Evolutionary conservation across 2,113 vertebrate genomes (phyloP).

Genomic region (Crotalus tigris): DNA sequence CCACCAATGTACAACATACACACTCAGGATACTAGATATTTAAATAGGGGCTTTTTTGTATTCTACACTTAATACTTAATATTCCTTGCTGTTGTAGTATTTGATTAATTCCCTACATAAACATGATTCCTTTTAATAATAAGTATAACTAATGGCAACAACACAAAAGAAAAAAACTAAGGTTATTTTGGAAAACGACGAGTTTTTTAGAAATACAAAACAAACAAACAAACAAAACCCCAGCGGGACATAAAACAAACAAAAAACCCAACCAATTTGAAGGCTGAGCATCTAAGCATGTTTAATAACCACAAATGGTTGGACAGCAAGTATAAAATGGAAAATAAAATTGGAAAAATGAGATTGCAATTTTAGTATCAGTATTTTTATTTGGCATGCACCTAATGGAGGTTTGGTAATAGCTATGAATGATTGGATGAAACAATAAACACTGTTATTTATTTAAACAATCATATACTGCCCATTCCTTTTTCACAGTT

Average conservation of each 20-base stretch:
- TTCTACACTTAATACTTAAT: not conserved
- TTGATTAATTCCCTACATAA: not conserved
- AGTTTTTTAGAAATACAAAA: not conserved
- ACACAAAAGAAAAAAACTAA: not conserved
- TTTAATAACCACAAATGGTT: not conserved
- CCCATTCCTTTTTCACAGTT: not conserved
- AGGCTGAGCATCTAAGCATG: not conserved
- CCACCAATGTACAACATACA: not conserved
- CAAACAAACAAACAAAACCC: not conserved
- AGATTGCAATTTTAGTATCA: not conserved
- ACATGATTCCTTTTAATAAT: not conserved
- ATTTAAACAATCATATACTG: not conserved
- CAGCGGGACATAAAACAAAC: not conserved
- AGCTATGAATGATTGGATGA: not conserved
- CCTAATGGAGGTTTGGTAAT: not conserved
- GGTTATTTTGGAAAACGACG: not conserved
- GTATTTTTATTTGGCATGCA: not conserved
- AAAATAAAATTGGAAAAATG: not conserved
- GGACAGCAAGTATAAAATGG: not conserved
- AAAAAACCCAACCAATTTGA: not conserved
- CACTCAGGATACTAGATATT: not conserved
- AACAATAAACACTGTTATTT: not conserved
- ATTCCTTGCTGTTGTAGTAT: not conserved
- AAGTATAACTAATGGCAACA: not conserved
- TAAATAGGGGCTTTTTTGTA: not conserved